Percentiles rank a stretch among this genome's conserved stretches.
Evolutionary conservation across 1,140 invertebrate genomes (phyloP).

Genomic region (Drosophila pandora): DNA sequence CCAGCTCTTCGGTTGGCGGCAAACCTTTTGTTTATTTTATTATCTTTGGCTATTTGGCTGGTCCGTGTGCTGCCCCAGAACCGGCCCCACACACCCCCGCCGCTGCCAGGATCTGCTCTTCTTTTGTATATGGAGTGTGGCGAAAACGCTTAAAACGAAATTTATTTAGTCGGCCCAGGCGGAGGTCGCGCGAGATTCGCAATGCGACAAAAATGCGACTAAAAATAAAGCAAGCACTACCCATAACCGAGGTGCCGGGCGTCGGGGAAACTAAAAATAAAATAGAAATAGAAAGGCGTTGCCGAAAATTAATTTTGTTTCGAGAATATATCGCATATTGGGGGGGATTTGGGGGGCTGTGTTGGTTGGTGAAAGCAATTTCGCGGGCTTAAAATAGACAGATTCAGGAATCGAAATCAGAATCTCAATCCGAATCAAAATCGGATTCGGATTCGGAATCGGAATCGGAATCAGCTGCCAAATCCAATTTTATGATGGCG

Average conservation of each 20-base stretch:
- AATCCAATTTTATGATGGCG: conserved; percentile 81
- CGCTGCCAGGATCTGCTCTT: conserved; percentile 17
- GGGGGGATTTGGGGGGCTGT: neutral
- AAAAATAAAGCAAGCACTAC: conserved; percentile 66
- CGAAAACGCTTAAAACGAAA: conserved; percentile 79
- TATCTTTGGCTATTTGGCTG: conserved; percentile 79
- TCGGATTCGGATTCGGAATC: conserved; percentile 32
- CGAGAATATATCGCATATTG: conserved; percentile 24
- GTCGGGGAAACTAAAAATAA: conserved; percentile 62
- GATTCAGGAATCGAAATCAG: conserved; percentile 16
- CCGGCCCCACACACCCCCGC: conserved; percentile 4
- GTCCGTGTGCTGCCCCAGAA: conserved; percentile 34
- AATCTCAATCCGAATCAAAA: conserved; percentile 19
- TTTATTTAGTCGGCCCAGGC: conserved; percentile 77
- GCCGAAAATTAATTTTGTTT: conserved; percentile 69
- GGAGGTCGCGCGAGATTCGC: conserved; percentile 64
- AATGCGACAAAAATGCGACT: conserved; percentile 81
- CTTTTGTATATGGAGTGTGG: conserved; percentile 79
- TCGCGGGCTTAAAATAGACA: conserved; percentile 62
- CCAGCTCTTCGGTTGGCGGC: conserved; percentile 43
- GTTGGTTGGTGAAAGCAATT: conserved; percentile 8
- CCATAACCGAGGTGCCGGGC: conserved; percentile 15
- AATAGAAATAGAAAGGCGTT: conserved; percentile 49
- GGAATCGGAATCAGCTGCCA: conserved; percentile 63
- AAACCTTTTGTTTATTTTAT: conserved; percentile 82